A percentile compares a stretch with the other conserved stretches of the same genome.
Conservation (phyloP, 2,113 vertebrate species). For the Catagonus wagneri region DNA sequence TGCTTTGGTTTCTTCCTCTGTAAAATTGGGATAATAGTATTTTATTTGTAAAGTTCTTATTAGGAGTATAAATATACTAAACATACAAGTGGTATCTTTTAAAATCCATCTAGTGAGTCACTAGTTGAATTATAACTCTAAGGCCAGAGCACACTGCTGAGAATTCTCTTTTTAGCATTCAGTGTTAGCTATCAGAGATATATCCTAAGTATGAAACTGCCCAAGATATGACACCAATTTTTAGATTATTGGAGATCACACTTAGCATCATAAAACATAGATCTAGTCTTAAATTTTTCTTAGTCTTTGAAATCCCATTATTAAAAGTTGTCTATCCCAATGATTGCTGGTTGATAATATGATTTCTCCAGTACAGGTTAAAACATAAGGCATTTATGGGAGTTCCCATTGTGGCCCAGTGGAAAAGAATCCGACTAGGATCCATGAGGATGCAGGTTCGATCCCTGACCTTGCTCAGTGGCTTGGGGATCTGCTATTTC, state of each 20-base stretch:
- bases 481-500: too few species aligned
- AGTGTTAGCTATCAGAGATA: not conserved
- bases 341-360: not conserved
- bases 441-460: too few species aligned
- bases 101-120: not conserved
- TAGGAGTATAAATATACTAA: not conserved
- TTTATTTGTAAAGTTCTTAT: not conserved
- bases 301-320: not conserved
- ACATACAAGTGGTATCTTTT: not conserved
- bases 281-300: not conserved
- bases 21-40: not conserved
- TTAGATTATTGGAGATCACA: constrained; percentile 19
- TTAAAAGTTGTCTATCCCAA: not conserved
- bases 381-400: not conserved
- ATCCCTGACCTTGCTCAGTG: too few species aligned
- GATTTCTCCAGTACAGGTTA: not conserved
- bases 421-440: too few species aligned
- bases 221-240: not conserved
- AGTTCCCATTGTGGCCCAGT: too few species aligned
- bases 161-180: not conserved
- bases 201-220: not conserved
- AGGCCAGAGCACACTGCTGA: not conserved
- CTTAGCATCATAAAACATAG: not conserved
- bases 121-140: not conserved
- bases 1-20: not conserved